phyloP scores from a whole-genome alignment of 37 sponge, comb jelly and placozoan species.

The Bolinopsis microptera region DNA sequence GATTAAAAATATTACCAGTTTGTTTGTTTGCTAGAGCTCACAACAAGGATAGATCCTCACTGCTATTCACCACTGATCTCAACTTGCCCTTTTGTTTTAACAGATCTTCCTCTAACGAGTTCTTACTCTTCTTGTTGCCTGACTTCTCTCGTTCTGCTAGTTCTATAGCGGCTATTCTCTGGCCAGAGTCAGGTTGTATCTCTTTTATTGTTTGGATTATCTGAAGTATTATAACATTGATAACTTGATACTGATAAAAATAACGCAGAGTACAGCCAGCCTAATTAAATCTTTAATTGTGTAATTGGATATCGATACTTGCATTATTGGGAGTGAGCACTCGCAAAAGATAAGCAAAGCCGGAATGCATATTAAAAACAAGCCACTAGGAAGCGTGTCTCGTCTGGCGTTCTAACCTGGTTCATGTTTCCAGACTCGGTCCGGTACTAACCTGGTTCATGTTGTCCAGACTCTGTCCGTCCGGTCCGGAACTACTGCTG shows the following conservation, averaged over 20 bases:
- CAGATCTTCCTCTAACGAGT: slow-evolving; percentile 51
- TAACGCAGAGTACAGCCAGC: too few species aligned
- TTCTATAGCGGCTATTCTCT: slow-evolving; percentile 56
- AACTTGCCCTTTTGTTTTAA: slow-evolving; percentile 52
- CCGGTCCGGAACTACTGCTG: background rate
- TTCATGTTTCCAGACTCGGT: too few species aligned
- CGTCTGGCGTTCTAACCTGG: too few species aligned
- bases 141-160: slow-evolving; percentile 52
- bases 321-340: too few species aligned
- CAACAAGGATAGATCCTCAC: slow-evolving; percentile 53
- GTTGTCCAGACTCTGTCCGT: slow-evolving; percentile 12
- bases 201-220: slow-evolving; percentile 64
- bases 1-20: too few species aligned
- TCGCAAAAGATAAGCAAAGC: too few species aligned
- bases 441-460: slow-evolving; percentile 64
- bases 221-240: too few species aligned
- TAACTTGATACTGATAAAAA: background rate
- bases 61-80: slow-evolving; percentile 46
- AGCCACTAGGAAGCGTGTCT: too few species aligned
- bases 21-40: too few species aligned
- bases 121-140: slow-evolving; percentile 19
- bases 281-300: too few species aligned
- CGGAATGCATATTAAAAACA: too few species aligned
- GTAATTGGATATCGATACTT: too few species aligned
- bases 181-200: slow-evolving; percentile 36